Evolutionary conservation across 2,113 vertebrate genomes (phyloP).

Genomic region (Artemisiospiza belli): DNA sequence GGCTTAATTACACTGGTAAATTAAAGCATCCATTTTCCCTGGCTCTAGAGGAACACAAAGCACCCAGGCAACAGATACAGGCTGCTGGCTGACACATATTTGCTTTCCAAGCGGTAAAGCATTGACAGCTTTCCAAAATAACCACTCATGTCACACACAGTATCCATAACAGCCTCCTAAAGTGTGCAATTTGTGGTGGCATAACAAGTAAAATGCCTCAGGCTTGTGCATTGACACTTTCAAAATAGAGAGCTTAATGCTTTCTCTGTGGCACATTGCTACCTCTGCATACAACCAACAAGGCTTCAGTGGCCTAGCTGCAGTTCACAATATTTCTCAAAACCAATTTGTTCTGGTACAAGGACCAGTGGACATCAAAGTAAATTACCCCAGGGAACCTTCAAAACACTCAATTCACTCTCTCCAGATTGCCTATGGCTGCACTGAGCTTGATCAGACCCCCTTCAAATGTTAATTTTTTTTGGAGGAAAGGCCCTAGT

Average conservation of each 20-base stretch:
- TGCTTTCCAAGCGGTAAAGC: not conserved
- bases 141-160: not conserved
- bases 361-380: not conserved
- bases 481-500: not conserved
- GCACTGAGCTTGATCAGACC: not conserved
- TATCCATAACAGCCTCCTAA: not conserved
- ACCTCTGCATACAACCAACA: not conserved
- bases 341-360: not conserved
- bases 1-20: not conserved
- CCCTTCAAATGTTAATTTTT: not conserved
- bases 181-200: not conserved
- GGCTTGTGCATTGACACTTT: not conserved
- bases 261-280: not conserved
- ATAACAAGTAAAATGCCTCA: not conserved
- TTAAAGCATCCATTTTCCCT: not conserved
- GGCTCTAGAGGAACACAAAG: not conserved
- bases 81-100: not conserved
- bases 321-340: not conserved
- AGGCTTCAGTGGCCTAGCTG: fast-evolving
- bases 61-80: not conserved
- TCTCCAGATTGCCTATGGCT: not conserved
- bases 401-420: not conserved
- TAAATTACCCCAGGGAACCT: not conserved
- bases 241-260: not conserved
- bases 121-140: not conserved